phyloP scores from a whole-genome alignment of 1,140 invertebrate genomes.

The Ostrea denselamellosa region DNA sequence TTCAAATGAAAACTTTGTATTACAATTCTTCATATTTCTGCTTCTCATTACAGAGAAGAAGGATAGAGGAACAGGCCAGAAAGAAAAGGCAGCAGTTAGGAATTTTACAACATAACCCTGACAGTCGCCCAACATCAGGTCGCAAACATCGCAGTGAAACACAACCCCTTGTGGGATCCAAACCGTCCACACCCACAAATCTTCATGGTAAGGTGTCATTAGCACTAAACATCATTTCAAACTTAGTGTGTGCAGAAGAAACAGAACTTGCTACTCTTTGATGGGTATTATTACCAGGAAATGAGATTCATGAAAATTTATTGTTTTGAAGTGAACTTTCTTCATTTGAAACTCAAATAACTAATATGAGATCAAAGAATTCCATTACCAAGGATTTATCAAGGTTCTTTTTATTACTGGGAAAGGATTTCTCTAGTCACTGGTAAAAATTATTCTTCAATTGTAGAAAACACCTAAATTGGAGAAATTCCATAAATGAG shows the following conservation, averaged over 20 bases:
- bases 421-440: no score
- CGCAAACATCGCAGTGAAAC: constrained; percentile 49
- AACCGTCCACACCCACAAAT: constrained; percentile 55
- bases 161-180: constrained; percentile 48
- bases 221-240: neutral
- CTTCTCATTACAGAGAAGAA: constrained; percentile 44
- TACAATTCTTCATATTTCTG: neutral
- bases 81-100: constrained; percentile 49
- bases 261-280: neutral
- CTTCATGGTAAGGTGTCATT: constrained; percentile 8
- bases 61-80: constrained; percentile 52
- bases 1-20: neutral
- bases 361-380: neutral
- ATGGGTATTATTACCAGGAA: neutral
- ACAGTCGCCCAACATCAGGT: constrained; percentile 46
- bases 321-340: neutral
- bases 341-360: neutral
- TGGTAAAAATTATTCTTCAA: no score
- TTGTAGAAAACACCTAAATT: no score
- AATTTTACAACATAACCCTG: constrained; percentile 50
- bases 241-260: neutral
- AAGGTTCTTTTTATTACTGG: no score
- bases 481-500: no score
- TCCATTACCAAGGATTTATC: no score
- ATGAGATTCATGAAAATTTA: neutral